phyloP scores from a whole-genome alignment of 1,140 invertebrate genomes.

The Phymorhynchus buccinoides region DNA sequence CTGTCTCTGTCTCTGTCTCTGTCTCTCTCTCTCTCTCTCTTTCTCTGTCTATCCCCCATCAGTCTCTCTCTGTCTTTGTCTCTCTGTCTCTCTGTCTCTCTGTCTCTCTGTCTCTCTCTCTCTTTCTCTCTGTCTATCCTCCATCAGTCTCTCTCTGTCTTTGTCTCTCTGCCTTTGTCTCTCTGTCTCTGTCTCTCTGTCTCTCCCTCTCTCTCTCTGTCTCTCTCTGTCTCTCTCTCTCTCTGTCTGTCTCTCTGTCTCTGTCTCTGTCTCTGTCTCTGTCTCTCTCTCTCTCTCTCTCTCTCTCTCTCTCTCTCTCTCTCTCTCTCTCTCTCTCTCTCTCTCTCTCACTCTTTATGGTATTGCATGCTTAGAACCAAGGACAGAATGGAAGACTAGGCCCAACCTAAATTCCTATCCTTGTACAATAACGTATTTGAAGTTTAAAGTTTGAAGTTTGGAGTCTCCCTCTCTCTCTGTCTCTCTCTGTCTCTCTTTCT shows the following conservation, averaged over 20 bases:
- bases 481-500: too few species aligned
- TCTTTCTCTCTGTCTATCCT: not conserved
- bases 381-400: too few species aligned
- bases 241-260: too few species aligned
- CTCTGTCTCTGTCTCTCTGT: constrained; percentile 22
- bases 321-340: not conserved
- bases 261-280: too few species aligned
- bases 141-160: not conserved
- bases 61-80: not conserved
- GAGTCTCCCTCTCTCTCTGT: not conserved
- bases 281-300: constrained; percentile 26
- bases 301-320: not conserved
- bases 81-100: not conserved
- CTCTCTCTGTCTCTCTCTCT: not conserved
- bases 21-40: not conserved
- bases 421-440: too few species aligned
- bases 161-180: constrained; percentile 30
- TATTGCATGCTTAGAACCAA: too few species aligned
- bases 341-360: constrained; percentile 14
- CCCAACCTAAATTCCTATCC: too few species aligned
- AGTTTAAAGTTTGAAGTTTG: too few species aligned
- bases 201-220: not conserved
- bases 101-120: not conserved
- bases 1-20: constrained; percentile 19
- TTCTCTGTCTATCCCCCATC: not conserved